Conservation (phyloP, 2,888 invertebrate genomes). For the Xylota sylvarum region DNA sequence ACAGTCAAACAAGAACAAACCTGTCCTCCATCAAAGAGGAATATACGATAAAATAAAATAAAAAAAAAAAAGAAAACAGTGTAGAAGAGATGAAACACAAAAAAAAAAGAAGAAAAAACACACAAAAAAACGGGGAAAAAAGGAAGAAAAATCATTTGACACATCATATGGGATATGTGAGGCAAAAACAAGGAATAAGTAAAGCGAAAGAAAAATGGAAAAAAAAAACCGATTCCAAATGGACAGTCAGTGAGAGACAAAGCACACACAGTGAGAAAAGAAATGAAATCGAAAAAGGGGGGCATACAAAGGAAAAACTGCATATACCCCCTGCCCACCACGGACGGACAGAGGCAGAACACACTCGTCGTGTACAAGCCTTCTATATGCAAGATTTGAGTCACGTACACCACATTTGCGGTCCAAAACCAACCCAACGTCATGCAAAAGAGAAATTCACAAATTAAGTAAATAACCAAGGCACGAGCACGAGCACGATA, state of each 20-base stretch:
- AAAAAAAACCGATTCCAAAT: conserved; percentile 43
- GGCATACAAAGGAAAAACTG: conserved; percentile 61
- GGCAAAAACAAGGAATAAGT: conserved; percentile 72
- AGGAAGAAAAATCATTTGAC: conserved; percentile 70
- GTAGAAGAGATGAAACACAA: conserved; percentile 53
- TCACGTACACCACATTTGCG: conserved; percentile 77
- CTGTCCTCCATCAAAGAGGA: conserved; percentile 72
- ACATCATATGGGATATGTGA: conserved; percentile 77
- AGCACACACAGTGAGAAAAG: conserved; percentile 53
- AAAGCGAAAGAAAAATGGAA: conserved; percentile 53
- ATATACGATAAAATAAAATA: conserved; percentile 49
- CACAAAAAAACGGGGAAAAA: conserved; percentile 51
- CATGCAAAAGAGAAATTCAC: conserved; percentile 65
- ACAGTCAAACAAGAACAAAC: conserved; percentile 70
- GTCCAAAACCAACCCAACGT: conserved; percentile 54
- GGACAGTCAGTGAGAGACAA: conserved; percentile 64
- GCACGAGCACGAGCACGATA: not conserved
- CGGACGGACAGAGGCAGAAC: conserved; percentile 1
- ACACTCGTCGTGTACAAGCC: conserved; percentile 23
- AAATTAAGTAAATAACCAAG: conserved; percentile 47
- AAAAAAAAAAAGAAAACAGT: conserved; percentile 15
- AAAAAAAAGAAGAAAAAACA: not conserved
- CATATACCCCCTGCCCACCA: conserved; percentile 56
- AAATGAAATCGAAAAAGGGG: conserved; percentile 51
- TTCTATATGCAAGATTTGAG: conserved; percentile 72